These are phyloP conservation scores for Coreoperca whiteheadi DNA, from an alignment of 2,113 vertebrate species.

Conservation along the genomic window DNA sequence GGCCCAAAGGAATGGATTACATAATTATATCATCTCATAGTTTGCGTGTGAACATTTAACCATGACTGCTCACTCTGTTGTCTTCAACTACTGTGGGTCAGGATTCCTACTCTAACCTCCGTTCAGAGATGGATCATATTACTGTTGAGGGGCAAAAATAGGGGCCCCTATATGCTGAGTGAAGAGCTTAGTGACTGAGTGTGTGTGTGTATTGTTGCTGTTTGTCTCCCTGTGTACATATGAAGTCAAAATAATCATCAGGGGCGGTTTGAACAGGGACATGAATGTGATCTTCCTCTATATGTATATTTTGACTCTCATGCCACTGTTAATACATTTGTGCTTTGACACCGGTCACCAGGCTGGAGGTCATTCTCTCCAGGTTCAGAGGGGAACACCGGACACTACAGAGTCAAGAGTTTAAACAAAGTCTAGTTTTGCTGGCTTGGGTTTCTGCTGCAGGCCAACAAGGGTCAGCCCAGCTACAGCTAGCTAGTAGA, in stretches of 20 bases:
- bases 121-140: slow-evolving; percentile 68
- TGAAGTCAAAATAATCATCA: slow-evolving; percentile 34
- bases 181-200: slow-evolving; percentile 19
- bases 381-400: slow-evolving; percentile 52
- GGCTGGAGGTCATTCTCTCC: slow-evolving; percentile 44
- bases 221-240: slow-evolving; percentile 12
- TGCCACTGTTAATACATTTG: slow-evolving; percentile 47
- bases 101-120: slow-evolving; percentile 58
- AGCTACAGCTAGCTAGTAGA: not conserved
- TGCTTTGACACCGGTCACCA: slow-evolving; percentile 11
- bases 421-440: slow-evolving; percentile 69
- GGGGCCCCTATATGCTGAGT: slow-evolving; percentile 46
- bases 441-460: slow-evolving; percentile 29
- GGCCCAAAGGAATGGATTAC: not conserved
- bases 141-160: slow-evolving; percentile 61
- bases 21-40: slow-evolving; percentile 15
- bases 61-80: slow-evolving; percentile 46
- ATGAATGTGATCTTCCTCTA: slow-evolving; percentile 42
- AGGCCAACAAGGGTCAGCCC: not conserved
- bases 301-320: slow-evolving; percentile 24
- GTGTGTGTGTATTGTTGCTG: not conserved
- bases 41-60: slow-evolving; percentile 31
- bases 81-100: slow-evolving; percentile 53
- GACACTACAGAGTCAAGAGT: slow-evolving; percentile 68
- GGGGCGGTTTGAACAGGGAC: slow-evolving; percentile 38